Conservation (phyloP, 2,797 vertebrate genomes). For the Peromyscus nudipes region DNA sequence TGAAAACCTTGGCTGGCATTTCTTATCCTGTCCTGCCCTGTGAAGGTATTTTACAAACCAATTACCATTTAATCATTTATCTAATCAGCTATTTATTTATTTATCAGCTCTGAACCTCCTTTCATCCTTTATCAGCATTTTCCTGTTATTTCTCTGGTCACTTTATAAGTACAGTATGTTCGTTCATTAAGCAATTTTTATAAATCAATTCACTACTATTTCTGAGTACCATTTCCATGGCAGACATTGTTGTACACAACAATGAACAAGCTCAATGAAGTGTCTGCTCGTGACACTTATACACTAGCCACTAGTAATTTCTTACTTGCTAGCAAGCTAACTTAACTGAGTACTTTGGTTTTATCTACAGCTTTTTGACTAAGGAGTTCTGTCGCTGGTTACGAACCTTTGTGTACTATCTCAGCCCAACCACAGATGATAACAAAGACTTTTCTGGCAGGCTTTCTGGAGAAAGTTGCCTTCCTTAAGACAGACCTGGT, state of each 20-base stretch:
- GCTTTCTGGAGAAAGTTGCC: not conserved
- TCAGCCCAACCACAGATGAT: not conserved
- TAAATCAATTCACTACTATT: not conserved
- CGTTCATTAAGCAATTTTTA: not conserved
- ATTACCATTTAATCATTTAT: constrained; percentile 4
- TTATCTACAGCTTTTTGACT: constrained; percentile 8
- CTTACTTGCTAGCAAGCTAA: not conserved
- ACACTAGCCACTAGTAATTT: not conserved
- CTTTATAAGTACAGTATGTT: not conserved
- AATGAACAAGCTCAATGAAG: not conserved
- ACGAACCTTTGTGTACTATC: not conserved
- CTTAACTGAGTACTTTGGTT: not conserved
- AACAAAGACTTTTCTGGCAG: not conserved
- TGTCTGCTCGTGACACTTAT: not conserved
- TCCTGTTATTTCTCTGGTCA: not conserved
- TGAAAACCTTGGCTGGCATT: not conserved
- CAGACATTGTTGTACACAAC: not conserved
- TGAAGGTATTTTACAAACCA: constrained; percentile 13
- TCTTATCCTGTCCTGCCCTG: not conserved
- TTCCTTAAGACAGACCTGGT: too few relatives aligned
- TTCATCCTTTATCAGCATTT: not conserved
- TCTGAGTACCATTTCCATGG: not conserved
- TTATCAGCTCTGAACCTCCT: not conserved
- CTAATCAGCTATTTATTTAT: not conserved
- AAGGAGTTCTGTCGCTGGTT: not conserved